These are phyloP conservation scores for Cherax destructor DNA, from an alignment of 1,140 invertebrate genomes.

Conservation along the genomic window DNA sequence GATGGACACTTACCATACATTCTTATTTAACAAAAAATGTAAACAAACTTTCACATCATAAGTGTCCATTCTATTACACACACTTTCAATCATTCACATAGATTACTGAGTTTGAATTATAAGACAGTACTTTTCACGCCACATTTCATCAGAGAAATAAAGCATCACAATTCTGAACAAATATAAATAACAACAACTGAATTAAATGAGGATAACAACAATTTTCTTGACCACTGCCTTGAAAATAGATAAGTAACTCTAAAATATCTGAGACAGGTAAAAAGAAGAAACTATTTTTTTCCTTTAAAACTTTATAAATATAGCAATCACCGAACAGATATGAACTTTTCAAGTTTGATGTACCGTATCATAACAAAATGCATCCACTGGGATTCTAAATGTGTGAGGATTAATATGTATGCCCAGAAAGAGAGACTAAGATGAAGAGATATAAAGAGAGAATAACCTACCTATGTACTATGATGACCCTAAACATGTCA, in stretches of 20 bases:
- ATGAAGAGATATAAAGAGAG: conserved; percentile 40
- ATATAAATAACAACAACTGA: conserved; percentile 64
- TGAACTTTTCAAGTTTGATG: conserved; percentile 29
- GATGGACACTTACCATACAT: conserved; percentile 53
- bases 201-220: conserved; percentile 63
- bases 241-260: conserved; percentile 31
- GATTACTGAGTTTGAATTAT: conserved; percentile 41
- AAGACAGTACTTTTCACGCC: conserved; percentile 43
- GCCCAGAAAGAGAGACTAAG: conserved; percentile 50
- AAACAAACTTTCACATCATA: conserved; percentile 34
- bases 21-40: conserved; percentile 40
- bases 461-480: conserved; percentile 55
- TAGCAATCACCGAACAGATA: conserved; percentile 30
- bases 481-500: conserved; percentile 53
- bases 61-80: conserved; percentile 42
- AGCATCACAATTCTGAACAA: conserved; percentile 60
- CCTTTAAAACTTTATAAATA: conserved; percentile 23
- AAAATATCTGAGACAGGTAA: conserved; percentile 50
- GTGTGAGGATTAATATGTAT: conserved; percentile 61
- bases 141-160: conserved; percentile 41
- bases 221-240: conserved; percentile 54
- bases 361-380: conserved; percentile 45
- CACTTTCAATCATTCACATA: conserved; percentile 56
- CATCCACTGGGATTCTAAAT: conserved; percentile 60
- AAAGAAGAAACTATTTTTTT: conserved; percentile 45